Evolutionary conservation across 2,113 vertebrate species (phyloP).

Genomic region (Chunga burmeisteri): DNA sequence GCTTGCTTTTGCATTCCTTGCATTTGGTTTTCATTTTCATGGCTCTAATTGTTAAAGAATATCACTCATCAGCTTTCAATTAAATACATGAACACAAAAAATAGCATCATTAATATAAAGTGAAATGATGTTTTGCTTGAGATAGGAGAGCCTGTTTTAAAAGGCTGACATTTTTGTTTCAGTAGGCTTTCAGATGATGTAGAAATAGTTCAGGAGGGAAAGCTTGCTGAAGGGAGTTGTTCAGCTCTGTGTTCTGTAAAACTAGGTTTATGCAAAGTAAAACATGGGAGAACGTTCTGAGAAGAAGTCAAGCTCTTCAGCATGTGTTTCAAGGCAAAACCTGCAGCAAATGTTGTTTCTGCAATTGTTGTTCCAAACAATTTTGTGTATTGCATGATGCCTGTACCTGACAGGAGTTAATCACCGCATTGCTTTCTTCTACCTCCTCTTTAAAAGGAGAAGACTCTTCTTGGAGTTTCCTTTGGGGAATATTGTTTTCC

Average conservation of each 20-base stretch:
- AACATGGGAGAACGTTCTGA: neutral
- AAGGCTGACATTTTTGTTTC: neutral
- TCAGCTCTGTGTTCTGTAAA: neutral
- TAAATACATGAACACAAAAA: conserved; percentile 21
- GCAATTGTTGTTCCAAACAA: neutral
- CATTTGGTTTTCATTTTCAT: conserved; percentile 2
- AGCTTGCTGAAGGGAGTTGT: neutral
- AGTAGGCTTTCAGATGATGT: neutral
- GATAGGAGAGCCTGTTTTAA: neutral
- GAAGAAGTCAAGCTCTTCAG: neutral
- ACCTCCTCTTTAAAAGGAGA: neutral
- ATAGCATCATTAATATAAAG: conserved; percentile 10
- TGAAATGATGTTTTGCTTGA: neutral
- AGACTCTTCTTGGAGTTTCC: neutral
- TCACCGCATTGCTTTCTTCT: neutral
- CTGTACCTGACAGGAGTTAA: neutral
- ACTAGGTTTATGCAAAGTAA: neutral
- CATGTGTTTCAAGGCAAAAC: neutral
- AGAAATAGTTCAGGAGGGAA: neutral
- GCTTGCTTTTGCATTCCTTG: conserved; percentile 31
- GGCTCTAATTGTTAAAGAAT: conserved; percentile 28
- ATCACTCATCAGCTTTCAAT: conserved; percentile 51
- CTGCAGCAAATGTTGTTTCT: neutral
- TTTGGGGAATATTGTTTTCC: neutral
- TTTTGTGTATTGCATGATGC: neutral